Percentiles rank a stretch among this genome's conserved stretches.
phyloP scores from a whole-genome alignment of 2,888 invertebrate species.

The Hirtodrosophila confusa region DNA sequence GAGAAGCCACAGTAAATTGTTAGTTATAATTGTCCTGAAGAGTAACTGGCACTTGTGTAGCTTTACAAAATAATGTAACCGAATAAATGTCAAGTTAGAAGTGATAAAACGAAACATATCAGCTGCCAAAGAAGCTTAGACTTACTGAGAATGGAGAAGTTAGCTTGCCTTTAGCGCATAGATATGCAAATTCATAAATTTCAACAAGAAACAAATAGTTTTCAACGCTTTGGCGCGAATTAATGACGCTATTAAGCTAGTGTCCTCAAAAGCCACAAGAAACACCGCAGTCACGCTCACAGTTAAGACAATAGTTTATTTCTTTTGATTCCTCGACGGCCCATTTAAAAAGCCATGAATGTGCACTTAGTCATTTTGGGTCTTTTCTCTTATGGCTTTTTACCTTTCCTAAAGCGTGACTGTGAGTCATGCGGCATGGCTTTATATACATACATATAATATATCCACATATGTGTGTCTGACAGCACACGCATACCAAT shows the following conservation, averaged over 20 bases:
- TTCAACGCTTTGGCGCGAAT: conserved; percentile 50
- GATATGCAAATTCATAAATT: conserved; percentile 24
- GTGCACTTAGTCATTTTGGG: conserved; percentile 71
- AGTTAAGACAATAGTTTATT: conserved; percentile 41
- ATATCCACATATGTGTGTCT: conserved; percentile 8
- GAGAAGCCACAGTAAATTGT: conserved; percentile 50
- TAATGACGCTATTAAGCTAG: conserved; percentile 34
- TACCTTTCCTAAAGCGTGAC: conserved; percentile 54
- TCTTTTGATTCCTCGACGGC: conserved; percentile 45
- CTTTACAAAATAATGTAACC: conserved; percentile 28
- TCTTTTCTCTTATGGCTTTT: conserved; percentile 50
- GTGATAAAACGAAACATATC: conserved; percentile 53
- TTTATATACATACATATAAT: conserved; percentile 10
- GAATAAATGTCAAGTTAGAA: conserved; percentile 59
- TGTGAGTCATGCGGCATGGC: conserved; percentile 61
- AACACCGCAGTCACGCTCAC: conserved; percentile 52
- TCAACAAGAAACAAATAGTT: conserved; percentile 17
- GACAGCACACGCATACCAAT: conserved; percentile 32
- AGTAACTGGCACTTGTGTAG: conserved; percentile 28
- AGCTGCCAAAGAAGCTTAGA: background rate
- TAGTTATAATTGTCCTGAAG: conserved; percentile 54
- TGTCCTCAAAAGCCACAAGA: conserved; percentile 19
- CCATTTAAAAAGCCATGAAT: conserved; percentile 73
- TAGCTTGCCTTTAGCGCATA: conserved; percentile 3
- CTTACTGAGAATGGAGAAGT: background rate